These are phyloP conservation scores for Synanthedon vespiformis DNA, from an alignment of 2,888 invertebrate species.

Conservation along the genomic window DNA sequence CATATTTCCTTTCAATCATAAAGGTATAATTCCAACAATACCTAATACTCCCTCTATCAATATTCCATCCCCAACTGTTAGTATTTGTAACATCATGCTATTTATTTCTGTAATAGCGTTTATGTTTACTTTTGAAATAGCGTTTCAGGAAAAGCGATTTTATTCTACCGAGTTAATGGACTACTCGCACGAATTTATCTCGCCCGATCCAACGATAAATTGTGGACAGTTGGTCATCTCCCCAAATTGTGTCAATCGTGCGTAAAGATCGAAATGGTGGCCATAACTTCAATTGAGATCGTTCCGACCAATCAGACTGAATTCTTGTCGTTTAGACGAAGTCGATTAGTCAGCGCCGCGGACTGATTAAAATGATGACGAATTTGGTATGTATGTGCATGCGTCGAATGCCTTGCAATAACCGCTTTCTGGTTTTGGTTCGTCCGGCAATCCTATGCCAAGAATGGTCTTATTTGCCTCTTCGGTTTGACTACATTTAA, in stretches of 20 bases:
- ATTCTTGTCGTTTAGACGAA: slow-evolving; percentile 30
- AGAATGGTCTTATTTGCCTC: neutral
- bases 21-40: too few species aligned
- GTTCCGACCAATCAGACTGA: slow-evolving; percentile 43
- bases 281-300: slow-evolving; percentile 43
- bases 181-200: too few species aligned
- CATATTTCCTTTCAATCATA: too few species aligned
- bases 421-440: neutral
- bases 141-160: too few species aligned
- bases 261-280: slow-evolving; percentile 20
- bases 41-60: too few species aligned
- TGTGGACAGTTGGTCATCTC: neutral
- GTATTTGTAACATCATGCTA: too few species aligned
- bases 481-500: neutral
- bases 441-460: neutral
- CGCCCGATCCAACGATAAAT: too few species aligned
- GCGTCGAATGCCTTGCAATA: neutral
- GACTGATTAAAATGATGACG: slow-evolving; percentile 34
- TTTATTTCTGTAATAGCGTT: too few species aligned
- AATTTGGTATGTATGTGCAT: slow-evolving; percentile 14
- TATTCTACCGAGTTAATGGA: too few species aligned
- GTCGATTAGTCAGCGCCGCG: slow-evolving; percentile 33
- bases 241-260: slow-evolving; percentile 7
- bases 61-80: too few species aligned
- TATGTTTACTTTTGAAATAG: too few species aligned